phyloP scores from a whole-genome alignment of 2,888 invertebrate genomes.

The Lasioglossum lativentre region DNA sequence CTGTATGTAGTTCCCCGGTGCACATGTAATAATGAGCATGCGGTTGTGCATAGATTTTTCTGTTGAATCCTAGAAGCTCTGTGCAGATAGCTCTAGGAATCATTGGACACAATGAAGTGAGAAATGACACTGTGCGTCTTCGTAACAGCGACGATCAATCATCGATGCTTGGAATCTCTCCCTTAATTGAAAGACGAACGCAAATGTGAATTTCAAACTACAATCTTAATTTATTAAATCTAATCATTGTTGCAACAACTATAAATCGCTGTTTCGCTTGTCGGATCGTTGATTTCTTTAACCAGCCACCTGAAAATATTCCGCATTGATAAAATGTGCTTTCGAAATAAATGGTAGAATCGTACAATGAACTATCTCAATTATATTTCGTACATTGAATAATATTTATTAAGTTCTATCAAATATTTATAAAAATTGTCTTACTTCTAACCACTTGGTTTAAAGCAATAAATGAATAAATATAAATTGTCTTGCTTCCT shows the following conservation, averaged over 20 bases:
- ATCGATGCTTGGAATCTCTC: not conserved
- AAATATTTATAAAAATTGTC: too few relatives aligned
- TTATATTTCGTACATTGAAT: too few relatives aligned
- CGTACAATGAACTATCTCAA: not conserved
- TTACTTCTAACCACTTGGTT: too few relatives aligned
- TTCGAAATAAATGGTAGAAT: not conserved
- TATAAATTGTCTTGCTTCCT: too few relatives aligned
- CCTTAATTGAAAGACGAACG: slow-evolving; percentile 7
- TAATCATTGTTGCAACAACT: not conserved
- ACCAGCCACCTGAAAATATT: not conserved
- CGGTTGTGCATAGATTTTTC: slow-evolving; percentile 47
- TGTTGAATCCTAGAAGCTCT: slow-evolving; percentile 39
- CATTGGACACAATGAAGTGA: slow-evolving; percentile 1
- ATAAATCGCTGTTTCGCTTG: not conserved
- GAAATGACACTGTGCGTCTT: slow-evolving; percentile 7
- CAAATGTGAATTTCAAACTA: not conserved
- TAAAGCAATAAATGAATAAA: too few relatives aligned
- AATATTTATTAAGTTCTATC: too few relatives aligned
- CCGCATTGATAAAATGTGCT: not conserved
- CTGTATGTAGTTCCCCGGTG: slow-evolving; percentile 29
- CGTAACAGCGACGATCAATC: slow-evolving; percentile 9
- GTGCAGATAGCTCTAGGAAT: not conserved
- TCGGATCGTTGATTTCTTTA: not conserved
- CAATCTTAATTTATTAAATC: not conserved
- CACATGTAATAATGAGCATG: slow-evolving; percentile 53